Evolutionary conservation across 1,140 invertebrate species (phyloP).

Genomic region (Neotoxoptera formosana): DNA sequence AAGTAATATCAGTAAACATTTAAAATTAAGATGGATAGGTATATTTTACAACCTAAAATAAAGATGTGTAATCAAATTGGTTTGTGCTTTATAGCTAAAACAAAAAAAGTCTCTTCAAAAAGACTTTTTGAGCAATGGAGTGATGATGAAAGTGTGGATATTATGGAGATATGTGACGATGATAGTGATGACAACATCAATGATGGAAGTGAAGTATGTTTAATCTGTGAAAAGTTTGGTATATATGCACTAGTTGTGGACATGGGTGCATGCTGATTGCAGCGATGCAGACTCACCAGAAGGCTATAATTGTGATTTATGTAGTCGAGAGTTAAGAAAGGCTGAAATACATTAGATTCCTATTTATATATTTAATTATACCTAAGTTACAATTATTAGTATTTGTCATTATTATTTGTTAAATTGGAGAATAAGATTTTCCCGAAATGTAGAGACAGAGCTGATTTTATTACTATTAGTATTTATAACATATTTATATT

Average conservation of each 20-base stretch:
- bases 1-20: too few relatives aligned
- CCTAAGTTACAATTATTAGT: background rate
- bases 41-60: too few relatives aligned
- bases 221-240: conserved; percentile 8
- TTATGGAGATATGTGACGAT: background rate
- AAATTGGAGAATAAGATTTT: background rate
- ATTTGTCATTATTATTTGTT: background rate
- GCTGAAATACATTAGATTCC: background rate
- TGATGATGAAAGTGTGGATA: background rate
- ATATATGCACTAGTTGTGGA: background rate
- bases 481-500: too few relatives aligned
- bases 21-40: too few relatives aligned
- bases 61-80: too few relatives aligned
- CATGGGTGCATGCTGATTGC: background rate
- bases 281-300: background rate
- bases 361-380: background rate
- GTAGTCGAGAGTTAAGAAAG: background rate
- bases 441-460: too few relatives aligned
- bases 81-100: background rate
- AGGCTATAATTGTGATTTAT: background rate
- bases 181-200: background rate
- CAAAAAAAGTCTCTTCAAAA: background rate
- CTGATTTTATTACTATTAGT: too few relatives aligned
- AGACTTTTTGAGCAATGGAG: conserved; percentile 5
- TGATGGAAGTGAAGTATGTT: background rate